A percentile compares a stretch with the other conserved stretches of the same genome.
Evolutionary conservation across 2,113 vertebrate species (phyloP).

Genomic region (Grallaria varia): DNA sequence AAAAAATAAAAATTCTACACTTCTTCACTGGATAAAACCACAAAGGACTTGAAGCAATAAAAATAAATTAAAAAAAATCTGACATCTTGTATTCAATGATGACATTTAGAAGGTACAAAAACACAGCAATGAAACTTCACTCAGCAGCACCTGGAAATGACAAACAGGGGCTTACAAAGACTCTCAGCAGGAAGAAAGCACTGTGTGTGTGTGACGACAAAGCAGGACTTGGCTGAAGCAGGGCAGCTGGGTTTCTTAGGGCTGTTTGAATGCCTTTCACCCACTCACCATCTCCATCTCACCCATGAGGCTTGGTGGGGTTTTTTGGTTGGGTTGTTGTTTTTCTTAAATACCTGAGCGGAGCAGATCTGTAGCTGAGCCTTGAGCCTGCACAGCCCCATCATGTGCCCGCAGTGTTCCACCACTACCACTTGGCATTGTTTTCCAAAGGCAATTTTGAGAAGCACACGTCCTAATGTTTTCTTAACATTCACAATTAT

Average conservation of each 20-base stretch:
- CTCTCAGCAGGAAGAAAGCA: not conserved
- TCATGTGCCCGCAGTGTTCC: not conserved
- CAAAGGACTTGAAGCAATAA: not conserved
- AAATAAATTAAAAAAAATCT: not conserved
- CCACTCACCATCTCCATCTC: not conserved
- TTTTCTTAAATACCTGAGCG: not conserved
- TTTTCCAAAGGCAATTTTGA: not conserved
- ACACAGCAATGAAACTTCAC: not conserved
- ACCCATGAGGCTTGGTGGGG: fast-evolving
- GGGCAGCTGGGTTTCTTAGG: not conserved
- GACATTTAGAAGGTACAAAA: not conserved
- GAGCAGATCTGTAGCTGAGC: not conserved
- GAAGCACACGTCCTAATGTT: not conserved
- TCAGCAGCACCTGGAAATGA: not conserved
- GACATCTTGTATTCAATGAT: not conserved
- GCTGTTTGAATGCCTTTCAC: not conserved
- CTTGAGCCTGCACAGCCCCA: not conserved
- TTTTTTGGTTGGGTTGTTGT: too few species aligned
- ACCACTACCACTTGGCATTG: not conserved
- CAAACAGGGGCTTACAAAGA: not conserved
- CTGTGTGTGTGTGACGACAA: not conserved
- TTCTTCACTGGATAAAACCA: not conserved
- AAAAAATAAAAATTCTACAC: not conserved
- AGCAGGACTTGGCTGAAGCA: not conserved
- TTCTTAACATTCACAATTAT: not conserved